Conservation (phyloP, 1,140 invertebrate species). For the Metaphire vulgaris region DNA sequence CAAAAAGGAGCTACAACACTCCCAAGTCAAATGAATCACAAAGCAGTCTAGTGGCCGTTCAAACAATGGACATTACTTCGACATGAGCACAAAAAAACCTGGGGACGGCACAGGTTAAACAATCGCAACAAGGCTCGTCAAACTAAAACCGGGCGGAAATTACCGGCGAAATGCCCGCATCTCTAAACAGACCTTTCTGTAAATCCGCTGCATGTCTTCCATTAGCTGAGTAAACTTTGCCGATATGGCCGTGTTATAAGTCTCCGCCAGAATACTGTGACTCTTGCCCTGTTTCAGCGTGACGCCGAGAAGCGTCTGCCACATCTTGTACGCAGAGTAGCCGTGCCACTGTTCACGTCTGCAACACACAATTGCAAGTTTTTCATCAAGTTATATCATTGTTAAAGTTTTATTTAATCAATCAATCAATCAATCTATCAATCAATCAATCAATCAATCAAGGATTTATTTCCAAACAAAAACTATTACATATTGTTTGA, state of each 20-base stretch:
- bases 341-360: constrained; percentile 87
- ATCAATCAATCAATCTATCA: not conserved
- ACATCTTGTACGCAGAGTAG: constrained; percentile 82
- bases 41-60: too few species aligned
- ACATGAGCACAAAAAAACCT: too few species aligned
- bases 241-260: constrained; percentile 78
- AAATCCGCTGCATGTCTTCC: constrained; percentile 83
- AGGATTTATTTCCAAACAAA: not conserved
- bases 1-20: too few species aligned
- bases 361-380: constrained; percentile 35
- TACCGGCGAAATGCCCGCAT: too few species aligned
- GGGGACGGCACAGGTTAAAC: too few species aligned
- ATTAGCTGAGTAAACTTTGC: constrained; percentile 73
- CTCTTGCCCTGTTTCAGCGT: constrained; percentile 80
- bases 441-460: not conserved
- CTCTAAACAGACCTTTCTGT: constrained; percentile 62
- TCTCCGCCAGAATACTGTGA: constrained; percentile 76
- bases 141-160: too few species aligned
- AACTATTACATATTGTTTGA: not conserved
- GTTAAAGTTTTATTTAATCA: not conserved
- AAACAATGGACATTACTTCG: too few species aligned
- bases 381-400: not conserved
- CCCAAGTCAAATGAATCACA: too few species aligned
- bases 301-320: constrained; percentile 79
- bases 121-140: too few species aligned